phyloP scores from a whole-genome alignment of 2,113 vertebrate species.

The Stegostoma tigrinum region DNA sequence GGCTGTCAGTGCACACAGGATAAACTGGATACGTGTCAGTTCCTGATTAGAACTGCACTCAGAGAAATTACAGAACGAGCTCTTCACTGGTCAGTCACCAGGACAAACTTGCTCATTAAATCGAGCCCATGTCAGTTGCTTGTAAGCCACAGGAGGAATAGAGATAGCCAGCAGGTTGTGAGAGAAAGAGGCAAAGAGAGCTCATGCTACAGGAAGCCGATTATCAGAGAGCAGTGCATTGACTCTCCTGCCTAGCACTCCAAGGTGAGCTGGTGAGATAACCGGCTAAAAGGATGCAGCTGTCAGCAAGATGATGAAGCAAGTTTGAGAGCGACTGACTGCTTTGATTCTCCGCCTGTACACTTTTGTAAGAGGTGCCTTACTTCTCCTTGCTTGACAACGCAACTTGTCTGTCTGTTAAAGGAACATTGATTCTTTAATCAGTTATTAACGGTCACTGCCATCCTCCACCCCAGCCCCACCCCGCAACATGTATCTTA shows the following conservation, averaged over 20 bases:
- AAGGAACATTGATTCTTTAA: background rate
- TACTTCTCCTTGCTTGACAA: background rate
- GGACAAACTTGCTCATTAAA: background rate
- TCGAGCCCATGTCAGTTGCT: background rate
- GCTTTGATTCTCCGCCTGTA: background rate
- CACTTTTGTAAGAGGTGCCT: background rate
- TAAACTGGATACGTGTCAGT: background rate
- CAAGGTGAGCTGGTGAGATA: slow-evolving; percentile 59
- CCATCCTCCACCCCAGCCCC: background rate
- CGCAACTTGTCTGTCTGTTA: background rate
- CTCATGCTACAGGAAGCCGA: slow-evolving; percentile 49
- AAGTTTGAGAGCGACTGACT: background rate
- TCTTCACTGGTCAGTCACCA: background rate
- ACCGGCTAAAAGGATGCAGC: slow-evolving; percentile 61
- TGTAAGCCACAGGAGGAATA: slow-evolving; percentile 27
- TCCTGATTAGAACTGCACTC: background rate
- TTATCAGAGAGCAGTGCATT: slow-evolving; percentile 39
- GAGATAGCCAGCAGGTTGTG: slow-evolving; percentile 50
- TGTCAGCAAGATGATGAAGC: slow-evolving; percentile 44
- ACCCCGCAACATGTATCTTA: no score
- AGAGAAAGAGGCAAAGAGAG: slow-evolving; percentile 48
- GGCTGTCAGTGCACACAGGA: background rate
- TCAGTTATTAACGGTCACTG: background rate
- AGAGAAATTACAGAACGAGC: background rate
- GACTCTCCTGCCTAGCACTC: slow-evolving; percentile 47